These are phyloP conservation scores for Eubucco bourcierii DNA, from an alignment of 2,113 vertebrate species.

Conservation along the genomic window DNA sequence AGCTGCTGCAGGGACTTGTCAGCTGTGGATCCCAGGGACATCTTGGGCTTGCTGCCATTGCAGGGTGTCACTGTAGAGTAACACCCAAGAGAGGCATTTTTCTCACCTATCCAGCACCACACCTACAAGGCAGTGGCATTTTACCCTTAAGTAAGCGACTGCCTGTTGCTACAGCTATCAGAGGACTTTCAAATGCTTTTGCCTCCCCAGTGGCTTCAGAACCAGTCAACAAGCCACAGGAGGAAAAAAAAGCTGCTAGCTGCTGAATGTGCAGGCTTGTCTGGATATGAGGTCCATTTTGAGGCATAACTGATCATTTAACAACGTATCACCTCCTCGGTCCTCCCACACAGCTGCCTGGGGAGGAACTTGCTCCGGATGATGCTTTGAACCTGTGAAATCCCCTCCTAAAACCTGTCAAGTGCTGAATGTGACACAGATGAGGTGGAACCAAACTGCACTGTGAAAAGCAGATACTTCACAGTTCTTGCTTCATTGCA, in stretches of 20 bases:
- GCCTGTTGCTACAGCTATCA: not conserved
- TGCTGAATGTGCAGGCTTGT: not conserved
- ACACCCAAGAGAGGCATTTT: not conserved
- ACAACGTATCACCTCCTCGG: not conserved
- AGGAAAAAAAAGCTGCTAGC: not conserved
- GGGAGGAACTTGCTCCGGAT: slow-evolving; percentile 27
- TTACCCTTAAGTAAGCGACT: not conserved
- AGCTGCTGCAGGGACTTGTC: rapidly evolving
- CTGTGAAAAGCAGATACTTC: slow-evolving; percentile 31
- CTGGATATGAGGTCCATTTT: not conserved
- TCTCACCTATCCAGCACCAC: not conserved
- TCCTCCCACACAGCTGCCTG: slow-evolving; percentile 25
- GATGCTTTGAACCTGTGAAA: slow-evolving; percentile 53
- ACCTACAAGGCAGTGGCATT: not conserved
- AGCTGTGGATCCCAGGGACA: not conserved
- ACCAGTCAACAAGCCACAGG: not conserved
- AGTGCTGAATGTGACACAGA: slow-evolving; percentile 49
- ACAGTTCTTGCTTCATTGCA: slow-evolving; percentile 50
- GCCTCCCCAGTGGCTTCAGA: not conserved
- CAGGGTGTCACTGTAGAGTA: rapidly evolving
- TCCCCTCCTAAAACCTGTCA: slow-evolving; percentile 52
- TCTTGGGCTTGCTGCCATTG: not conserved
- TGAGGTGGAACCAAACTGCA: slow-evolving; percentile 7
- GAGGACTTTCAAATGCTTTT: not conserved
- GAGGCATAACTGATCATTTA: slow-evolving; percentile 36